Percentiles rank a stretch among this genome's conserved stretches.
These are phyloP conservation scores for Chymomyza costata DNA, from an alignment of 1,140 invertebrate genomes.

Conservation along the genomic window DNA sequence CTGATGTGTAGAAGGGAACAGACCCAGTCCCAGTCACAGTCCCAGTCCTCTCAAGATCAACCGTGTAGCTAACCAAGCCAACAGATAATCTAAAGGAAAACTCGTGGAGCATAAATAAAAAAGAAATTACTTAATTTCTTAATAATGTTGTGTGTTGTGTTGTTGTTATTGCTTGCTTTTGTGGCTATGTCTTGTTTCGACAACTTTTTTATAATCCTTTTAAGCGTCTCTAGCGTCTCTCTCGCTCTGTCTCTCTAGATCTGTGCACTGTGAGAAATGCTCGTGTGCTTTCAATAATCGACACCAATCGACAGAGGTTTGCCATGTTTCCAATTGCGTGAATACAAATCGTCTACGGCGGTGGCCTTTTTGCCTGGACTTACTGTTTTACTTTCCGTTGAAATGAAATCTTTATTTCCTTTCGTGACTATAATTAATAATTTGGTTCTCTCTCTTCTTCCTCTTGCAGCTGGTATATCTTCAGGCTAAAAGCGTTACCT, in stretches of 20 bases:
- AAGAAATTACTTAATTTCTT: constrained; percentile 74
- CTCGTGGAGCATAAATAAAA: constrained; percentile 72
- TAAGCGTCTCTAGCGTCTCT: constrained; percentile 43
- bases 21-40: constrained; percentile 6
- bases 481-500: neutral
- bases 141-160: constrained; percentile 58
- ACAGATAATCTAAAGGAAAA: constrained; percentile 74
- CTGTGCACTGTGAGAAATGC: constrained; percentile 56
- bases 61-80: too few species aligned
- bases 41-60: constrained; percentile 11
- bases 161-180: constrained; percentile 33
- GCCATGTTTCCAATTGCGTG: neutral
- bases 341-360: neutral
- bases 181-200: constrained; percentile 68
- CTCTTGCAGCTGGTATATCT: constrained; percentile 3
- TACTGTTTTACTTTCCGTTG: constrained; percentile 64
- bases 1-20: constrained; percentile 10
- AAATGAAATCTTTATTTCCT: constrained; percentile 75
- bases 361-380: neutral
- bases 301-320: neutral
- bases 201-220: constrained; percentile 73
- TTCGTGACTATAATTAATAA: constrained; percentile 74
- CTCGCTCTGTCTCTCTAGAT: constrained; percentile 17
- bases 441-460: constrained; percentile 35
- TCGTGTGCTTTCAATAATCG: constrained; percentile 43